phyloP scores from a whole-genome alignment of 1,140 invertebrate genomes.

The Papilio aristodemus region DNA sequence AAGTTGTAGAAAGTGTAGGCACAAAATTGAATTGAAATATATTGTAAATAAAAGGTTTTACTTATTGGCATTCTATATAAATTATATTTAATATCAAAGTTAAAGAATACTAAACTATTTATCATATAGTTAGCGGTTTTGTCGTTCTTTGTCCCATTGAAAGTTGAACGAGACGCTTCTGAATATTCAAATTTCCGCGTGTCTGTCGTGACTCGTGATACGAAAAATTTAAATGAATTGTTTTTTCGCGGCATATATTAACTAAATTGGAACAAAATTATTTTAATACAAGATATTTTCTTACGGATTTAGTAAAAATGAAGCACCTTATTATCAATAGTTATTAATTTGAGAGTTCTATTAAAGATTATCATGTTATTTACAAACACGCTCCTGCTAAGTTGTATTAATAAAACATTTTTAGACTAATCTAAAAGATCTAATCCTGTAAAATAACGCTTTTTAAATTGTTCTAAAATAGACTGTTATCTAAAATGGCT shows the following conservation, averaged over 20 bases:
- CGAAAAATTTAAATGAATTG: not conserved
- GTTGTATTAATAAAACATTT: too few relatives aligned
- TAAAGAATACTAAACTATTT: not conserved
- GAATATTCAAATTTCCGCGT: not conserved
- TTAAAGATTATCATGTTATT: too few relatives aligned
- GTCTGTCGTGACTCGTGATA: not conserved
- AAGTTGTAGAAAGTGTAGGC: too few relatives aligned
- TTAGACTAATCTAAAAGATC: too few relatives aligned
- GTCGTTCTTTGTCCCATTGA: conserved; percentile 2
- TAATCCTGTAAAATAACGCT: too few relatives aligned
- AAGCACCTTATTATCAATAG: too few relatives aligned
- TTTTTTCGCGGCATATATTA: not conserved
- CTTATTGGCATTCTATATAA: too few relatives aligned
- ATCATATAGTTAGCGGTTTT: not conserved
- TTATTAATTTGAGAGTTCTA: too few relatives aligned
- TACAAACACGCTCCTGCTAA: too few relatives aligned
- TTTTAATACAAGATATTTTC: too few relatives aligned
- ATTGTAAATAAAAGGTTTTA: too few relatives aligned
- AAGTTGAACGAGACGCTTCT: conserved; percentile 9
- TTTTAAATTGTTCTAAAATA: not conserved
- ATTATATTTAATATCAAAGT: not conserved
- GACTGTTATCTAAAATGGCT: not conserved
- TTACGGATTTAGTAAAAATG: not conserved
- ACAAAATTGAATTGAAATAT: too few relatives aligned
- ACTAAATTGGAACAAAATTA: not conserved